A percentile compares a stretch with the other conserved stretches of the same genome.
Evolutionary conservation across 2,888 invertebrate genomes (phyloP).

Genomic region (Hedya salicella): DNA sequence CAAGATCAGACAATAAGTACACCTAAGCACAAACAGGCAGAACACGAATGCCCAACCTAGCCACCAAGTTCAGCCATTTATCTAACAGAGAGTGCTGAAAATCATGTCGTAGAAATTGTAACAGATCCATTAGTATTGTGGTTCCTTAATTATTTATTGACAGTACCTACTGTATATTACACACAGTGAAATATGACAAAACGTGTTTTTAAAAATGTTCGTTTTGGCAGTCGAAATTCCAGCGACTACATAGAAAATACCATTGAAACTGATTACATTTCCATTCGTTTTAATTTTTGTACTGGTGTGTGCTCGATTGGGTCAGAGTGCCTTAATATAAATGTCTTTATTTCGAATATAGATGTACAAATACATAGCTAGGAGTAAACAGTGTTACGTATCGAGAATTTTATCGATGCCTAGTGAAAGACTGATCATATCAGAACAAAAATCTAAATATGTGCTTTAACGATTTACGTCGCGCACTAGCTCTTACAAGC

Average conservation of each 20-base stretch:
- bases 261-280: constrained; percentile 5
- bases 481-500: constrained; percentile 83
- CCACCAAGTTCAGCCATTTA: too few species aligned
- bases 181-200: constrained; percentile 3
- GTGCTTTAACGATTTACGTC: constrained; percentile 66
- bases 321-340: constrained; percentile 17
- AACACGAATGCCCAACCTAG: too few species aligned
- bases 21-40: too few species aligned
- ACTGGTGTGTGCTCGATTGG: constrained; percentile 61
- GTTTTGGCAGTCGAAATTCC: neutral
- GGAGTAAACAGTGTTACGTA: constrained; percentile 11
- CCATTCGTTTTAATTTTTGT: constrained; percentile 49
- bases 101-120: neutral
- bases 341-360: constrained; percentile 38
- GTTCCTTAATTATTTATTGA: constrained; percentile 3
- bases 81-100: too few species aligned
- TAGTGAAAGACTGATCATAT: constrained; percentile 60
- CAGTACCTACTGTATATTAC: constrained; percentile 6
- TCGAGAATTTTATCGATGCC: constrained; percentile 12
- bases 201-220: neutral
- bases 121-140: neutral
- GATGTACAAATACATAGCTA: constrained; percentile 25
- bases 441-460: constrained; percentile 61
- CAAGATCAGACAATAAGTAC: too few species aligned
- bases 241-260: constrained; percentile 48